phyloP scores from a whole-genome alignment of 1,140 invertebrate genomes.

The Drosophila micromelanica region DNA sequence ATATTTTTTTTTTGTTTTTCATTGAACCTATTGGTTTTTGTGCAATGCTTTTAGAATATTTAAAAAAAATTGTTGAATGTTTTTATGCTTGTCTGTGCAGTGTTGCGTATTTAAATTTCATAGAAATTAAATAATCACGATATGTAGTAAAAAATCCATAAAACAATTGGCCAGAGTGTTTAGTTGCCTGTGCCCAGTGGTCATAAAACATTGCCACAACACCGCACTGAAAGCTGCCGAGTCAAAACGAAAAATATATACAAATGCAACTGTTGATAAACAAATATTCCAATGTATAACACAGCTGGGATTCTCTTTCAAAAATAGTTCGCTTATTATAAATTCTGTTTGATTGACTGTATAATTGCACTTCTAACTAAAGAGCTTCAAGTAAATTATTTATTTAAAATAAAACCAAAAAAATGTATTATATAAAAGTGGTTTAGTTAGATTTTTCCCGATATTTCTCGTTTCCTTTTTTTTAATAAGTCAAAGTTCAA shows the following conservation, averaged over 20 bases:
- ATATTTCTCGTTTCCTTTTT: too few relatives aligned
- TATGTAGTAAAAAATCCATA: constrained; percentile 42
- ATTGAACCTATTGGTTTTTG: neutral
- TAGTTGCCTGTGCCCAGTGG: constrained; percentile 14
- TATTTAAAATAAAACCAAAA: too few relatives aligned
- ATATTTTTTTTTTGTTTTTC: neutral
- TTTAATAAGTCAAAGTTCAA: too few relatives aligned
- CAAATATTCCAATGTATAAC: neutral
- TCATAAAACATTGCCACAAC: constrained; percentile 33
- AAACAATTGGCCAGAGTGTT: constrained; percentile 40
- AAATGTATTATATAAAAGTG: too few relatives aligned
- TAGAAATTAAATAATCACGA: constrained; percentile 42
- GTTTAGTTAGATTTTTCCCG: too few relatives aligned
- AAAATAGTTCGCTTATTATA: neutral
- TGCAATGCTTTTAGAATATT: too few relatives aligned
- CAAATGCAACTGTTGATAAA: constrained; percentile 12
- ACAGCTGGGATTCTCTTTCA: neutral
- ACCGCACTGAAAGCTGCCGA: neutral
- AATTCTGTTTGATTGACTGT: too few relatives aligned
- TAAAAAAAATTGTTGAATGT: neutral
- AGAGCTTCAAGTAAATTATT: neutral
- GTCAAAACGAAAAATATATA: constrained; percentile 14
- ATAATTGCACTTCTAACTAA: neutral
- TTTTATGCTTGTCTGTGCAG: neutral
- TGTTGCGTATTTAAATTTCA: constrained; percentile 31